phyloP scores from a whole-genome alignment of 2,797 vertebrate genomes.

The Alauda arvensis region DNA sequence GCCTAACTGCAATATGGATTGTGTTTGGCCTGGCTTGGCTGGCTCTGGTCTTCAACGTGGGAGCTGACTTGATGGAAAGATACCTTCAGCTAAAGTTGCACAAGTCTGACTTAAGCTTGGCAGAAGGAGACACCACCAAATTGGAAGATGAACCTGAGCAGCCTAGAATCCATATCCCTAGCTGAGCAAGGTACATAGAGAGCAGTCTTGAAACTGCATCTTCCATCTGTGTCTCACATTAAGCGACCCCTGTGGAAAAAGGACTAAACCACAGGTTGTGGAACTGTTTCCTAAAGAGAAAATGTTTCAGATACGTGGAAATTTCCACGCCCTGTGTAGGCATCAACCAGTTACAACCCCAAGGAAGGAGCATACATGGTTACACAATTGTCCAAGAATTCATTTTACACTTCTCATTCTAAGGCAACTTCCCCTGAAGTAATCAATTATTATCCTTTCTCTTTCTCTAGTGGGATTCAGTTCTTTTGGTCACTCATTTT shows the following conservation, averaged over 20 bases:
- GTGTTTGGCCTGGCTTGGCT: conserved; percentile 77
- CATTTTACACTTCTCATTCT: not conserved
- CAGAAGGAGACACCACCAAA: conserved; percentile 31
- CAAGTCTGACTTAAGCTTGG: conserved; percentile 15
- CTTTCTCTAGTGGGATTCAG: not conserved
- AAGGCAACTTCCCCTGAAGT: not conserved
- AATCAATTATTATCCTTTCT: not conserved
- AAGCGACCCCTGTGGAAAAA: not conserved
- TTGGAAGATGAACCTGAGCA: conserved; percentile 52
- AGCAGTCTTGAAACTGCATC: not conserved
- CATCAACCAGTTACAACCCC: not conserved
- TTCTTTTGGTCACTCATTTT: not conserved
- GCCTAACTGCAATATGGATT: conserved; percentile 74
- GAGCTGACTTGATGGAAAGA: conserved; percentile 74
- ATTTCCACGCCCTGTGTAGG: not conserved
- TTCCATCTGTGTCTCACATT: not conserved
- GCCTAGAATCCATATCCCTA: conserved; percentile 49
- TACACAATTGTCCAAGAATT: not conserved
- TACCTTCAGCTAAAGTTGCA: conserved; percentile 65
- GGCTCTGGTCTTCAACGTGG: conserved; percentile 71
- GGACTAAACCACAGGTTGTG: not conserved
- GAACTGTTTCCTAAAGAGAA: not conserved
- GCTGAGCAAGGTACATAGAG: conserved; percentile 34
- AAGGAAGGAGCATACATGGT: not conserved
- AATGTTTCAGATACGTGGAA: not conserved